A percentile compares a stretch with the other conserved stretches of the same genome.
Conservation (phyloP, 2,113 vertebrate species). For the Corythornis cristatus region DNA sequence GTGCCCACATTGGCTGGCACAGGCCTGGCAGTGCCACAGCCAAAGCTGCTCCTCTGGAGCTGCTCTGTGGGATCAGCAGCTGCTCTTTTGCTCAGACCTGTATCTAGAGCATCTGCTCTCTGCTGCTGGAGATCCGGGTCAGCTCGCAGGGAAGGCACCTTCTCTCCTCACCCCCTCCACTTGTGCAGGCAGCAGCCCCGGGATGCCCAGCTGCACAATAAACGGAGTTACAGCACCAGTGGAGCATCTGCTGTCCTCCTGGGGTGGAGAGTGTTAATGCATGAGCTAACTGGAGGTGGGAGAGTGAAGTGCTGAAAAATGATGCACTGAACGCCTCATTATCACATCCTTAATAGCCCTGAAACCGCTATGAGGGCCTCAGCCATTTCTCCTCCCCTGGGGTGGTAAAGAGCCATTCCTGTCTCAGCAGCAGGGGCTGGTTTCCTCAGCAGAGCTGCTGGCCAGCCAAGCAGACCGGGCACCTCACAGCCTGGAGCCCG, state of each 20-base stretch:
- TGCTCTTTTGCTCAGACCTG: not conserved
- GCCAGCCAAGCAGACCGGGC: not conserved
- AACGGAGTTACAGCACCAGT: not conserved
- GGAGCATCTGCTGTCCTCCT: not conserved
- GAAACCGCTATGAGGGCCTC: not conserved
- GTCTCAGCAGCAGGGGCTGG: not conserved
- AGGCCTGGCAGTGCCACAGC: not conserved
- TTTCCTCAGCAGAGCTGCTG: not conserved
- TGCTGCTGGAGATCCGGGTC: not conserved
- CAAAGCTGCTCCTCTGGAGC: not conserved
- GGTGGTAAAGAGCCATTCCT: rapidly evolving
- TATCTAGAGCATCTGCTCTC: not conserved
- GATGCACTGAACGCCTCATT: not conserved
- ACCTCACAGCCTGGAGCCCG: not conserved
- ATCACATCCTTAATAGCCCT: constrained; percentile 10
- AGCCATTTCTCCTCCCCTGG: not conserved
- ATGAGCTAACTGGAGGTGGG: not conserved
- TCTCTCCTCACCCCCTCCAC: not conserved
- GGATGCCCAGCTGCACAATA: not conserved
- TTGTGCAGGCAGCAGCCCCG: not conserved
- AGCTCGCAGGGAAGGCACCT: not conserved
- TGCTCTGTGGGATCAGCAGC: not conserved
- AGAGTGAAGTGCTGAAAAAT: not conserved
- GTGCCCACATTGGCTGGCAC: too few species aligned
- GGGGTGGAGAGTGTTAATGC: not conserved